Percentiles rank a stretch among this genome's conserved stretches.
Conservation (phyloP, 2,888 invertebrate genomes). For the Melangyna quadrimaculata region DNA sequence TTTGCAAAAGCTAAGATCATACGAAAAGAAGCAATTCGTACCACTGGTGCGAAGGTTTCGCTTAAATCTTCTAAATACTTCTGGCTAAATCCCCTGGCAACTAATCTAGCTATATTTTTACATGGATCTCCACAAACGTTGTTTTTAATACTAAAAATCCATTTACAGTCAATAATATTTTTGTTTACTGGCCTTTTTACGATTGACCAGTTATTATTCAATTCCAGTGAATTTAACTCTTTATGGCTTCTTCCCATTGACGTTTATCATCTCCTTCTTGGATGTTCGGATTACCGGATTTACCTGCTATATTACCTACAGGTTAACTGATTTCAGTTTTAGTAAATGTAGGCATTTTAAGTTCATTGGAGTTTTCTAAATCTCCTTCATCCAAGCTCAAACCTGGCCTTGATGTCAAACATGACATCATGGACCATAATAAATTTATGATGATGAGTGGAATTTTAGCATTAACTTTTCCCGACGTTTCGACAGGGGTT, state of each 20-base stretch:
- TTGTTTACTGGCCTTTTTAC: conserved; percentile 53
- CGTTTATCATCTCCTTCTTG: conserved; percentile 39
- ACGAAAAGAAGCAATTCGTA: no score
- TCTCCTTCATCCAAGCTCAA: conserved; percentile 9
- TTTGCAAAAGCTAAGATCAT: no score
- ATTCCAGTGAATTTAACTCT: conserved; percentile 58
- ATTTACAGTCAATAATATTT: no score
- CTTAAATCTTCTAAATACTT: neutral
- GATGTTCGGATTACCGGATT: conserved; percentile 38
- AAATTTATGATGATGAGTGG: no score
- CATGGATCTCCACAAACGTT: neutral
- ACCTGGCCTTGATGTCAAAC: conserved; percentile 72
- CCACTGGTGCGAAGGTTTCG: no score
- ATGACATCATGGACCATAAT: no score
- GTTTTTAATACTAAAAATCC: neutral
- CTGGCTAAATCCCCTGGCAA: neutral
- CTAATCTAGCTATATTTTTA: neutral
- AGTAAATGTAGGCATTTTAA: conserved; percentile 4
- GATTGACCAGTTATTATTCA: conserved; percentile 66
- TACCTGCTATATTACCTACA: conserved; percentile 8
- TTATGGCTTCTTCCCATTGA: conserved; percentile 65
- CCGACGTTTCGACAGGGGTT: no score
- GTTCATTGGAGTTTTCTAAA: no score
- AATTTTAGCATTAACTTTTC: no score
- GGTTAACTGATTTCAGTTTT: neutral